Base-by-base conservation (phyloP, 1,140 invertebrate species). In the Scaptomyza graminum region DNA sequence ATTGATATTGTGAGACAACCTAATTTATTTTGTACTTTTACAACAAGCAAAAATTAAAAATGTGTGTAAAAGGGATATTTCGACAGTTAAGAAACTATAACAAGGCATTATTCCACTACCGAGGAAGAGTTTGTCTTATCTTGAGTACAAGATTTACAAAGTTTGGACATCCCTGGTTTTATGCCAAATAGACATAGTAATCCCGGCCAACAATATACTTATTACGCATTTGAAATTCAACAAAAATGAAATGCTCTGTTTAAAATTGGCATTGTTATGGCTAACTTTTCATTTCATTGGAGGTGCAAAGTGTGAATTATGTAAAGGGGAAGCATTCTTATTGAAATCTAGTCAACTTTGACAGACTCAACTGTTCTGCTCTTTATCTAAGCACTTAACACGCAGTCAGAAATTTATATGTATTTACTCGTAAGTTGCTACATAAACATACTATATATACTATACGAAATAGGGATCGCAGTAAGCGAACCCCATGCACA, bases 341-440 rank as follows among this genome's bases (percentile, higher is more conserved):
- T 69, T 39, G 44, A 59, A 52, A 46, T 57, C 25, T 51, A 57
- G 34, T 0, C 37, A 37, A 34, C 37, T 51, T 64, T 62, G 66
- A 63, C 50, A 69, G 68, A 46, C 22, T 31, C 18, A 67, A 66
- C 13, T 60, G 31, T 55, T 57, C 13, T 44, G 28, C 15, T 68
- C 60, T 66, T 87, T 74, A 71, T 74, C 55, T 43, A 63, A 87
- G 47, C 59, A 75, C 54, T 84, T 81, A 81, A 54, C 77, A 77
- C 50, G 16, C 34, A 52, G 34, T 28, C 12, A 59, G 18, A 22
- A 3, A 22, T 22, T 2, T 2, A 22, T 22, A 22, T 22, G 18
- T 2, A 22, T 22, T 22, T 22, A 22, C 18, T 22, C 18, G 0
- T 55, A 51, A 62, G 61, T 65, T 46, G 52, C 50, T 56, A 44